Evolutionary conservation across 92 coral and sea anemone genomes (phyloP).

Genomic region (Heliopora coerulea): DNA sequence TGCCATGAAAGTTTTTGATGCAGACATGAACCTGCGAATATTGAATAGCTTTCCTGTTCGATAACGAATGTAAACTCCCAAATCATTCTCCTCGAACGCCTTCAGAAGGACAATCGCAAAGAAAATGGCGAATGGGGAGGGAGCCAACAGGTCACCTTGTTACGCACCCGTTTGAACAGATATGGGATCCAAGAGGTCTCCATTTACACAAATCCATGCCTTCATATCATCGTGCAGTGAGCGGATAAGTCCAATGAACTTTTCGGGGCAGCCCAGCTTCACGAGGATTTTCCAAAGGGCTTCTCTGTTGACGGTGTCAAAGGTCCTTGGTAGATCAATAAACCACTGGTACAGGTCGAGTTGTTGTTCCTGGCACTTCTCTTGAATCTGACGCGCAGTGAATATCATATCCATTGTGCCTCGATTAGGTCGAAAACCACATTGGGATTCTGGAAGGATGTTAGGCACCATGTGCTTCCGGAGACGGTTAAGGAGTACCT

Average conservation of each 20-base stretch:
- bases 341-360: background rate
- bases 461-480: slow-evolving; percentile 5
- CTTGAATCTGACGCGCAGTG: slow-evolving; percentile 35
- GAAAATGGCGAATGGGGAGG: slow-evolving; percentile 1
- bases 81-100: background rate
- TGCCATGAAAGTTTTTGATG: background rate
- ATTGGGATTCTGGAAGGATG: slow-evolving; percentile 24
- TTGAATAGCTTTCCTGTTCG: slow-evolving; percentile 1
- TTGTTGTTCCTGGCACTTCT: slow-evolving; percentile 29
- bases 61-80: background rate
- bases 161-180: slow-evolving; percentile 1
- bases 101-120: background rate
- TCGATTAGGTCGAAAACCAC: slow-evolving; percentile 12
- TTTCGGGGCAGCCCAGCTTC: background rate
- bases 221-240: background rate
- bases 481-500: slow-evolving; percentile 18
- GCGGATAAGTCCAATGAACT: background rate
- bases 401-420: slow-evolving; percentile 41
- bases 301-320: slow-evolving; percentile 13
- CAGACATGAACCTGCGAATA: background rate
- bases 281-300: background rate
- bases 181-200: background rate
- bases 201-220: background rate
- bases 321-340: slow-evolving; percentile 33
- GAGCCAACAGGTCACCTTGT: slow-evolving; percentile 24